Base-by-base conservation (phyloP, 2,888 invertebrate species). In the Schizaphis graminum region DNA sequence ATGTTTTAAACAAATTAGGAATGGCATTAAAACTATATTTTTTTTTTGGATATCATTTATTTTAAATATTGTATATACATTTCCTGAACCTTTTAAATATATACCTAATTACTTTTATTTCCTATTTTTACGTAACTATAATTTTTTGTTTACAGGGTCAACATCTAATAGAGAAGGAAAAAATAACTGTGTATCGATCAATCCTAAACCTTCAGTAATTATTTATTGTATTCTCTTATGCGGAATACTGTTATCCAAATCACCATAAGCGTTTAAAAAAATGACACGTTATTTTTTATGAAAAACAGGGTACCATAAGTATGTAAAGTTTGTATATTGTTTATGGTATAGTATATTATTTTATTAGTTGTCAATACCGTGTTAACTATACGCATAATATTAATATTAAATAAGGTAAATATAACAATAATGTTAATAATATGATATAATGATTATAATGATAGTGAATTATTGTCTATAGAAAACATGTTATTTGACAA, bases 281-380 rank as follows among this genome's bases (percentile, higher is more conserved):
- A 49, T 8, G n/a, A 57, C 56, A 28, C 41, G 57, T 57, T 53
- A 53, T 88, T 91, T 84, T 91, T 86, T n/a, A n/a, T 91, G 56
- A 91, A 85, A 91, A 91, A 91, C 91, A 91, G 91, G 91, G 91
- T 91, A 86, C 44, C 89, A 26, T 24, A 26, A 77, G 49, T 53
- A 35, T 67, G 49, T 53, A 85, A 91, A 86, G 41, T 56, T 41
- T 91, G 47, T 85, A 57, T n/a, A 85, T 56, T 44, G 44, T 85
- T 21, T 56, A 44, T 49, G 8, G 16, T 89, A 24, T 57, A 57
- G n/a, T 53, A 10, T 28, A 7, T 26, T 28, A 28, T 11, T 11
- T 84, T 26, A 49, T 77, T n/a, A 91, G n/a, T 21, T 28, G 53
- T 53, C 26, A 28, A 91, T 56, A 41, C 11, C 10, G 35, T 35